Evolutionary conservation across 2,888 invertebrate species (phyloP).

Genomic region (Timandra comae): DNA sequence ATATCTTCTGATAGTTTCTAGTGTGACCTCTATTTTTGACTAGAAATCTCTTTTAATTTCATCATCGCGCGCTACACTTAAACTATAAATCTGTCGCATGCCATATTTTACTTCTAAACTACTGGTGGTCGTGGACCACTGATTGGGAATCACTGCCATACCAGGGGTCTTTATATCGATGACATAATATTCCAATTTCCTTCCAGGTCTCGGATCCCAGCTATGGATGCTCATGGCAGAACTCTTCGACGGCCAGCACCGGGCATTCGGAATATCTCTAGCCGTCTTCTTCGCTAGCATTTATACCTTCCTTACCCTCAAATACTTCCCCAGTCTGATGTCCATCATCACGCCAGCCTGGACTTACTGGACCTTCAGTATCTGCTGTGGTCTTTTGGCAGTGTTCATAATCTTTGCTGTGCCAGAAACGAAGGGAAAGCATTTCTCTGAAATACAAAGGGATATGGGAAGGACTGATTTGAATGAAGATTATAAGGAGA

Average conservation of each 20-base stretch:
- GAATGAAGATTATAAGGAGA: too few species aligned
- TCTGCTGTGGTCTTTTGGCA: background rate
- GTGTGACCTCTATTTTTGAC: too few species aligned
- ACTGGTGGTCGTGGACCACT: background rate
- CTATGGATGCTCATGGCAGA: constrained; percentile 10
- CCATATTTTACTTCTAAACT: constrained; percentile 1
- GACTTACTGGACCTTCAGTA: constrained; percentile 7
- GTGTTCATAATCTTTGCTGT: constrained; percentile 3
- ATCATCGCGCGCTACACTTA: too few species aligned
- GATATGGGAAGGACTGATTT: constrained; percentile 3
- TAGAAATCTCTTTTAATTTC: too few species aligned
- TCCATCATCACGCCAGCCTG: constrained; percentile 1
- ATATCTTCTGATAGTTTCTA: too few species aligned
- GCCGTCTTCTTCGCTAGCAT: constrained; percentile 1
- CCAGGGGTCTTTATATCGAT: too few species aligned
- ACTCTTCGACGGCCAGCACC: constrained; percentile 7
- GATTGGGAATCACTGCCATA: too few species aligned
- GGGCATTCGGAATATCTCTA: constrained; percentile 6
- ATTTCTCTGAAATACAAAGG: constrained; percentile 9
- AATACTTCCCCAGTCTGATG: constrained; percentile 4
- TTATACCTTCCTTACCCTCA: constrained; percentile 3
- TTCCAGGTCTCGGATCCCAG: constrained; percentile 7
- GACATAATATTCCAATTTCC: too few species aligned
- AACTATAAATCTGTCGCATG: too few species aligned
- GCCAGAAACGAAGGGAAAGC: constrained; percentile 8